Evolutionary conservation across 2,888 invertebrate species (phyloP), one percentile per base, ranked within the genome.

Genomic region (Sarcophaga caerulescens): DNA sequence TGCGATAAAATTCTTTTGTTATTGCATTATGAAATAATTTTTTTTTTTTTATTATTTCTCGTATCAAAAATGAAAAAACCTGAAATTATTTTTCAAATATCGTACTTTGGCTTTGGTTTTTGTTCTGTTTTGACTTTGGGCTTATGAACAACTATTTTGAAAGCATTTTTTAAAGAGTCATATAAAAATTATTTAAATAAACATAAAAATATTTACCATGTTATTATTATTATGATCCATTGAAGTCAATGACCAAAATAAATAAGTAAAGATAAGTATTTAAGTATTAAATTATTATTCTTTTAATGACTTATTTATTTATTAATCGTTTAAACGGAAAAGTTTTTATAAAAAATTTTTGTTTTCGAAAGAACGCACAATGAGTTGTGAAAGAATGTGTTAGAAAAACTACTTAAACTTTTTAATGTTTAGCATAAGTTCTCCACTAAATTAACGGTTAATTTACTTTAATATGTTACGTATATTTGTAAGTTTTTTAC

Each of bases 31-130:
- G 19, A 45, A 70, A 17, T 73, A 44, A 3, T 35, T 35, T 35
- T 6, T 6, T 35, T 35, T 35, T 35, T 59, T 57, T 44, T 47
- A n/a, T 19, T 10, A 63, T 70, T 75, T 59, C 57, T 62, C 17
- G 35, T 35, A 8, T 35, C 35, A 35, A 1, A 35, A 35, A 35
- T 3, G 66, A 63, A 4, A 47, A 17, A 81, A 74, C 59, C 63
- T 63, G 77, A 73, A 77, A 60, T 75, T 79, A 8, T 35, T 75
- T 74, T 80, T 81, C 23, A 65, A 71, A 75, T 75, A 65, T 76
- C 35, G 35, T 73, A 71, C 19, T 47, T 73, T 66, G 23, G 12
- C 45, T 19, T 52, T 25, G 14, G 14, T 57, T 57, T 73, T 35
- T 73, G 19, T 45, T 35, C 35, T 45, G 19, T 74, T 63, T 4